A percentile compares a stretch with the other conserved stretches of the same genome.
Evolutionary conservation across 2,888 invertebrate species (phyloP).

Genomic region (Hesperia comma): DNA sequence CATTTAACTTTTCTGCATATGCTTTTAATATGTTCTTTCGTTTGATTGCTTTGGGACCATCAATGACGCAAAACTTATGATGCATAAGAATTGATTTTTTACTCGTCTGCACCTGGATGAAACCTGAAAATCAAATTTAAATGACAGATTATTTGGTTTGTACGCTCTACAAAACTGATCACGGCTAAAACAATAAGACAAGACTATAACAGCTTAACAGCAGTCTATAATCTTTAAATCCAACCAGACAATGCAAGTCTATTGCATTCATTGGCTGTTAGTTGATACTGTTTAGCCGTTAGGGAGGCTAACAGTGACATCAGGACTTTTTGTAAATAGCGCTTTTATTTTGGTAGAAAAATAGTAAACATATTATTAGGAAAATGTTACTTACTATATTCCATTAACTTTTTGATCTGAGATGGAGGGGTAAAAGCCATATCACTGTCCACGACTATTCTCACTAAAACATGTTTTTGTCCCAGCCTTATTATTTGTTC

Average conservation of each 20-base stretch:
- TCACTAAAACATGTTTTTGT: constrained; percentile 74
- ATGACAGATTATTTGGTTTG: too few relatives aligned
- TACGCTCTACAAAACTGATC: too few relatives aligned
- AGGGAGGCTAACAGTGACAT: too few relatives aligned
- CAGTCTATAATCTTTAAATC: too few relatives aligned
- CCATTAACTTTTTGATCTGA: constrained; percentile 73
- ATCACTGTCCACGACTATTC: constrained; percentile 78
- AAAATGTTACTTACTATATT: constrained; percentile 69
- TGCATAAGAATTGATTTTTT: constrained; percentile 87
- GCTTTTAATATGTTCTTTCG: constrained; percentile 67
- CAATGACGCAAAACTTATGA: constrained; percentile 90
- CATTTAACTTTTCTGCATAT: constrained; percentile 73
- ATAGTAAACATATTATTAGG: background rate
- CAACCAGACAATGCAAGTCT: too few relatives aligned
- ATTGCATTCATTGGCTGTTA: too few relatives aligned
- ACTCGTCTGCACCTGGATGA: constrained; percentile 77
- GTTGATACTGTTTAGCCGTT: too few relatives aligned
- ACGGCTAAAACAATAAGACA: too few relatives aligned
- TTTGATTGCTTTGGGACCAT: constrained; percentile 78
- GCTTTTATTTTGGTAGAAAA: background rate
- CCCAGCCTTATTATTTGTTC: constrained; percentile 77
- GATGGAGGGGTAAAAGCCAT: constrained; percentile 78
- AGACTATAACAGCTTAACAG: too few relatives aligned
- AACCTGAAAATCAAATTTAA: constrained; percentile 59
- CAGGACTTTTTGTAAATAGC: too few relatives aligned